Evolutionary conservation across 2,797 vertebrate genomes (phyloP), one percentile per base, ranked within the genome.

Genomic region (Schizopygopsis pylzovi): DNA sequence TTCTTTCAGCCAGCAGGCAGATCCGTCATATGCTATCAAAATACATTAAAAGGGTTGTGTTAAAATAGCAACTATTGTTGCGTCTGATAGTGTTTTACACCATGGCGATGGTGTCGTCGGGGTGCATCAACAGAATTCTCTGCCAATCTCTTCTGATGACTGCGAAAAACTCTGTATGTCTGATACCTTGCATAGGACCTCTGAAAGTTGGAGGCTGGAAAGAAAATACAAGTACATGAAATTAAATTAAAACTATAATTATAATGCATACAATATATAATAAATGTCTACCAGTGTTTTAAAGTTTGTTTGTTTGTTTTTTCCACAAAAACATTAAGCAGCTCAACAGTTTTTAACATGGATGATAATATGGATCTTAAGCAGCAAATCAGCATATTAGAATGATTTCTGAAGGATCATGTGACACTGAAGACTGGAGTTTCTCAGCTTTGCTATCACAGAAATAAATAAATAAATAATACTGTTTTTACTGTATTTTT

Each of bases 151-250:
- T 95, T 91, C 94, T 95, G 79, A 93, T 94, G 90, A 93, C 89
- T 94, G 93, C 92, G 94, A 89, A 94, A 93, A 67, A 94, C 95
- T 93, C 92, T 96, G 90, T 93, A 96, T 95, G 92, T 96, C 92
- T 97, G 96, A 92, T 97, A 96, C 93, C 95, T 96, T 89, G 95
- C 93, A 86, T 96, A 97, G 91, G 93, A 95, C 95, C 95, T 97
- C 95, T 98, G 98, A 93, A 97, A 99, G 89, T 90, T 94, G 68
- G 98, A 99, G 20, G 98, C 98, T 99, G 93, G 89, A 91, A 93
- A 86, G 88, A 16, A 92, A 86, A 79, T 43, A n/a, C 11, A 65
- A 28, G n/a, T 28, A 28, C 45, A 39, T 39, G 68, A 0, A 39
- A 52, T 68, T 39, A 52, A 54, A 63, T 28, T 63, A 6, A 2